Percentiles rank a stretch among this genome's conserved stretches.
These are phyloP conservation scores for Nymphalis io DNA, from an alignment of 1,140 invertebrate genomes.

Conservation along the genomic window DNA sequence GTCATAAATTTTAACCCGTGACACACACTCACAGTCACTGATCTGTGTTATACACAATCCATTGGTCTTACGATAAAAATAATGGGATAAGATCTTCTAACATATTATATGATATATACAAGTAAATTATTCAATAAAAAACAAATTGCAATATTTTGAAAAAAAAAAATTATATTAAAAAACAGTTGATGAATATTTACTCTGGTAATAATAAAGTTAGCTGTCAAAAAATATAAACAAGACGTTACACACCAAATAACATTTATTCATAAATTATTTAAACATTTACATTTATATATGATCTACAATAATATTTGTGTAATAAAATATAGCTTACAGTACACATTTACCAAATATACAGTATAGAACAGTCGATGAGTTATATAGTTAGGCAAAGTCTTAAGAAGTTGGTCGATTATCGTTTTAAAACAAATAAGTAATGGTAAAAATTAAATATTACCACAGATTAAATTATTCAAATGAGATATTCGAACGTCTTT, in stretches of 20 bases:
- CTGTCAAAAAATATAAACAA: neutral
- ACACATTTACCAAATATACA: constrained; percentile 12
- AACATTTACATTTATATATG: neutral
- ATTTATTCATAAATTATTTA: neutral
- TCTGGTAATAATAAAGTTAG: too few species aligned
- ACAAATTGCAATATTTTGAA: too few species aligned
- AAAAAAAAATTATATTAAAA: too few species aligned
- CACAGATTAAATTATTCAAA: neutral
- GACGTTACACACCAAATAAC: neutral
- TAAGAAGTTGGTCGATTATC: constrained; percentile 14
- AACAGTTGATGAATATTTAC: too few species aligned
- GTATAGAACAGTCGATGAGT: constrained; percentile 8
- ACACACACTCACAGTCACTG: too few species aligned
- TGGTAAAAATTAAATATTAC: neutral
- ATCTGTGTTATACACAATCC: too few species aligned
- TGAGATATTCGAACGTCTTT: too few species aligned
- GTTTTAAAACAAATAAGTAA: neutral
- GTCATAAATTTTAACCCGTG: too few species aligned
- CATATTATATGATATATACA: too few species aligned
- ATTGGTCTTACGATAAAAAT: too few species aligned
- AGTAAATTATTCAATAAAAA: too few species aligned
- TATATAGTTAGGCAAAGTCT: constrained; percentile 18
- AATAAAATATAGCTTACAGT: constrained; percentile 6
- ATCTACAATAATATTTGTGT: neutral
- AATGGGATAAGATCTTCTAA: too few species aligned